Evolutionary conservation across 2,888 invertebrate species (phyloP).

Genomic region (Macrostomum cliftonense): DNA sequence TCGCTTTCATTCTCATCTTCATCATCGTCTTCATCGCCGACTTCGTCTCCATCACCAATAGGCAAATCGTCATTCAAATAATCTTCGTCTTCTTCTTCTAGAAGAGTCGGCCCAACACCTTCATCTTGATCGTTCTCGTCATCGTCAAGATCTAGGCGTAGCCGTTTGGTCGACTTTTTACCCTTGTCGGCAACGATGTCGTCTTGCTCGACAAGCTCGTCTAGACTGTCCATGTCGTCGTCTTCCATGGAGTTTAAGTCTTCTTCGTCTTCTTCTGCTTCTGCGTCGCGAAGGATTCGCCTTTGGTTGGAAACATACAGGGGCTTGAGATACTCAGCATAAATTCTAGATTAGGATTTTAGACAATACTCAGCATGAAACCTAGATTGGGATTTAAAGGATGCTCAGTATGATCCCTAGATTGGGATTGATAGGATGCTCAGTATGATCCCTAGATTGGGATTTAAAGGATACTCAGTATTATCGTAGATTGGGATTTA

Average conservation of each 20-base stretch:
- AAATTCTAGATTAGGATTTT: too few relatives aligned
- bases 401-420: too few relatives aligned
- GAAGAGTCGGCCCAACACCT: not conserved
- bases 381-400: too few relatives aligned
- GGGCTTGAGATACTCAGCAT: too few relatives aligned
- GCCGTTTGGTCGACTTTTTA: not conserved
- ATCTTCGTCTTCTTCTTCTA: conserved; percentile 1
- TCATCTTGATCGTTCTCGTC: conserved; percentile 5
- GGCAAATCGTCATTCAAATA: not conserved
- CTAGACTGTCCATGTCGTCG: not conserved
- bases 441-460: too few relatives aligned
- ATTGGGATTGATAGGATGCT: too few relatives aligned
- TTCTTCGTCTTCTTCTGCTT: not conserved
- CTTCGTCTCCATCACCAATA: not conserved
- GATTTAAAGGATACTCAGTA: too few relatives aligned
- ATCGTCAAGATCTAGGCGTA: not conserved
- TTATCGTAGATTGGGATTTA: too few relatives aligned
- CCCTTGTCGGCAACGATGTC: not conserved
- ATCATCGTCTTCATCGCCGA: conserved; percentile 48
- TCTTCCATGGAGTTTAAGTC: too few relatives aligned
- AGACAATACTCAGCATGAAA: too few relatives aligned
- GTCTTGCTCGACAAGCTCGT: not conserved
- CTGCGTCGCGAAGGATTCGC: too few relatives aligned
- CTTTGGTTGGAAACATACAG: too few relatives aligned
- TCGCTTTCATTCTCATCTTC: conserved; percentile 54